Evolutionary conservation across 2,113 vertebrate species (phyloP).

Genomic region (Cyphomyrus plagiostoma): DNA sequence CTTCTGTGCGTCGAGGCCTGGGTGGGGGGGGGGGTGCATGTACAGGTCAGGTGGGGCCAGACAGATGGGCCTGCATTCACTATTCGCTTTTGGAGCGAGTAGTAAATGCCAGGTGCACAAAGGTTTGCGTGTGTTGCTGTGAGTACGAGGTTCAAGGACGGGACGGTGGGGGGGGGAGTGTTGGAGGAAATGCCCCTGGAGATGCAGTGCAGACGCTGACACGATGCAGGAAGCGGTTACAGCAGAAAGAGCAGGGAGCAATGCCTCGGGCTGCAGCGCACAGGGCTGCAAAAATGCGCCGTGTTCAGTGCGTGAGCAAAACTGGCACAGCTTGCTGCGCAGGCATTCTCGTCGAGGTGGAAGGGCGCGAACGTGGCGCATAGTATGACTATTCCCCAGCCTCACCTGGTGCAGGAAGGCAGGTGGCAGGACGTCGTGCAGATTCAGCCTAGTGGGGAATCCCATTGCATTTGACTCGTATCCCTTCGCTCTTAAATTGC

Average conservation of each 20-base stretch:
- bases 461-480: background rate
- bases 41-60: background rate
- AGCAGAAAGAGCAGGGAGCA: constrained; percentile 17
- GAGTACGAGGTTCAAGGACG: background rate
- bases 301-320: background rate
- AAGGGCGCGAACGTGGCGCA: too few species aligned
- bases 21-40: background rate
- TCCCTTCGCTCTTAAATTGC: background rate
- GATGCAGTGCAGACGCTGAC: background rate
- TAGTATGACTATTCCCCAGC: background rate
- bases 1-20: background rate
- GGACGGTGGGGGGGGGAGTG: background rate
- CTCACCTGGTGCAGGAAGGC: background rate
- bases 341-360: background rate
- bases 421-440: background rate
- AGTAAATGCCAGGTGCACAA: background rate
- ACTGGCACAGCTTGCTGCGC: background rate
- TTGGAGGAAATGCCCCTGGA: background rate
- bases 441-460: background rate
- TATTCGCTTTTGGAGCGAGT: background rate
- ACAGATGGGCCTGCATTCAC: background rate
- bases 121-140: background rate
- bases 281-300: background rate
- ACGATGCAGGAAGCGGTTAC: constrained; percentile 30
- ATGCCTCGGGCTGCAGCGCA: background rate